phyloP scores from a whole-genome alignment of 37 sponge, comb jelly and placozoan genomes.

The Spongilla lacustris region DNA sequence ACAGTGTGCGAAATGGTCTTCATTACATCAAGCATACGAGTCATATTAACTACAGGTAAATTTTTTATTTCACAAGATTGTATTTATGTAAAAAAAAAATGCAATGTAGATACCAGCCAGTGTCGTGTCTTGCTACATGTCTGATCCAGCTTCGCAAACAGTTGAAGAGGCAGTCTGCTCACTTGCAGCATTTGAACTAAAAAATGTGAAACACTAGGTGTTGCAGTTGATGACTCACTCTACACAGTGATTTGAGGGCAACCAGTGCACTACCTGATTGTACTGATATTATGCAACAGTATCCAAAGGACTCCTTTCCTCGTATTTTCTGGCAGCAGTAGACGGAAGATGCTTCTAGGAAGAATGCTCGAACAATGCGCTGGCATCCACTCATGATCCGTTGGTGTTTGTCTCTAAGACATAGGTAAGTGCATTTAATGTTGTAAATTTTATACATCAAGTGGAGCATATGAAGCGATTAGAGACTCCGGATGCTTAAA shows the following conservation, averaged over 20 bases:
- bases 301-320: slow-evolving; percentile 16
- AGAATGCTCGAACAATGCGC: slow-evolving; percentile 31
- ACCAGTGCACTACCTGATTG: slow-evolving; percentile 17
- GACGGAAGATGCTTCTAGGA: slow-evolving; percentile 21
- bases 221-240: slow-evolving; percentile 10
- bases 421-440: slow-evolving; percentile 16
- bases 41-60: neutral
- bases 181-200: neutral
- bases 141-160: slow-evolving; percentile 11
- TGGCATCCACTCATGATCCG: slow-evolving; percentile 54
- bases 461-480: slow-evolving; percentile 45
- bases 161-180: neutral
- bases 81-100: neutral
- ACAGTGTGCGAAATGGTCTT: neutral
- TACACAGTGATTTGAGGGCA: slow-evolving; percentile 15
- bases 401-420: slow-evolving; percentile 37
- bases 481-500: slow-evolving; percentile 27
- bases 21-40: neutral
- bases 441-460: slow-evolving; percentile 3
- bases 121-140: neutral
- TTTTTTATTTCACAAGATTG: neutral
- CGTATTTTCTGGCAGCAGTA: slow-evolving; percentile 51
- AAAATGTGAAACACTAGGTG: slow-evolving; percentile 3
- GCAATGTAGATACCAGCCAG: neutral
- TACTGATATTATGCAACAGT: neutral